Evolutionary conservation across 2,797 vertebrate species (phyloP), one percentile per base, ranked within the genome.

Genomic region (Sebastes diploproa): DNA sequence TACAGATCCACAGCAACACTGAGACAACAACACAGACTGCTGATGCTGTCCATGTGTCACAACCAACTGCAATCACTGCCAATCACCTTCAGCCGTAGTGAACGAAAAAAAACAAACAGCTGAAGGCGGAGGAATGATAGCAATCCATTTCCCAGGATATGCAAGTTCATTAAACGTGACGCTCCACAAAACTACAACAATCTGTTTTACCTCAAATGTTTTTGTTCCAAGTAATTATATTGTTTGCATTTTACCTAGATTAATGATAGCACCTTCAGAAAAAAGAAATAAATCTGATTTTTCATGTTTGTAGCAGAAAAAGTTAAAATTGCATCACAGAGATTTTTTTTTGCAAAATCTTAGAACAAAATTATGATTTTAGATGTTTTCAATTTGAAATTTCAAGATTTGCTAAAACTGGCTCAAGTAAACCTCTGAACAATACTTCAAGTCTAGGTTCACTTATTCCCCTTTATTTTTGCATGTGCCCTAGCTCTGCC

Each of bases 21-120:
- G 42, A 46, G 42, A 46, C 42, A 46, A 46, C 42, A 46, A 46
- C 42, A 82, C 56, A 64, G 85, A 84, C 84, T 78, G 82, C 87
- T 86, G 90, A 82, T 85, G 87, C 67, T 67, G 82, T 90, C 76
- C 79, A 60, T 74, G 84, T 86, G 89, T 88, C 93, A 91, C 79
- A 83, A 75, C 25, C 42, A 23, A 72, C 77, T 63, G 68, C 86
- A 86, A 88, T 92, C 85, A 74, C 82, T 84, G 90, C 86, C 91
- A 91, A 84, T 92, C 92, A 88, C 84, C 68, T 62, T 74, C 76
- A 88, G 86, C 32, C 54, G 13, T 2, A 34, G 66, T 25, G 60
- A 54, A 38, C 2, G 2, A 9, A 63, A 18, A 32, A 52, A 46
- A 59, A 14, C 0, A 64, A 77, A 77, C 64, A 69, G 74, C 82